Conservation (phyloP, 1,140 invertebrate species). For the Drosophila equinoxialis region DNA sequence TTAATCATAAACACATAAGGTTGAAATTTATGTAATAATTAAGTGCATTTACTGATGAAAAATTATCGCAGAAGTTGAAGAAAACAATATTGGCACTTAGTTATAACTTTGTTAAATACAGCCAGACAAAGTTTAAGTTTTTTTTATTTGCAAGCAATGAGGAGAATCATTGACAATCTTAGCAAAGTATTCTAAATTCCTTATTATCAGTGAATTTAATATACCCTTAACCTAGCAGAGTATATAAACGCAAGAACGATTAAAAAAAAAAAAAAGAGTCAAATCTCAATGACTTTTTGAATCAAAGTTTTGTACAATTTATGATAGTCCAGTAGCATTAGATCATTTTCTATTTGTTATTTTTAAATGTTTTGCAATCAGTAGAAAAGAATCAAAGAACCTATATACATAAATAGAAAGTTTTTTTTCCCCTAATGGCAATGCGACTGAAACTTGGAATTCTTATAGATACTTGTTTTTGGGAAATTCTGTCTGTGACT, state of each 20-base stretch:
- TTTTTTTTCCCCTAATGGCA: not conserved
- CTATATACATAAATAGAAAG: not conserved
- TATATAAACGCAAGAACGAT: not conserved
- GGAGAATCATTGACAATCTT: too few relatives aligned
- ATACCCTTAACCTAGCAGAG: not conserved
- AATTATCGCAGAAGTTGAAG: too few relatives aligned
- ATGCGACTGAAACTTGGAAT: not conserved
- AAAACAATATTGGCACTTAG: too few relatives aligned
- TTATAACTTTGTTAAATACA: too few relatives aligned
- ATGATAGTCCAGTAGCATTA: constrained; percentile 8
- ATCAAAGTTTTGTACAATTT: constrained; percentile 8
- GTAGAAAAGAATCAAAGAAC: not conserved
- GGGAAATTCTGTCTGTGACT: too few relatives aligned
- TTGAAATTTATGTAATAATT: too few relatives aligned
- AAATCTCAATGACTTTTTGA: constrained; percentile 9
- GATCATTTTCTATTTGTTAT: constrained; percentile 5
- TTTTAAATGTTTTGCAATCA: not conserved
- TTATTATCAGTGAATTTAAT: not conserved
- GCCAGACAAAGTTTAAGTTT: too few relatives aligned
- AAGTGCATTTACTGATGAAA: too few relatives aligned
- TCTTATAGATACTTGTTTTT: not conserved
- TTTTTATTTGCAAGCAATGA: too few relatives aligned
- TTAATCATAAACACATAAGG: too few relatives aligned
- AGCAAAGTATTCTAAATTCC: too few relatives aligned
- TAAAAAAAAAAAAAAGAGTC: not conserved